Conservation (phyloP, 2,888 invertebrate genomes). For the Epistrophe grossulariae region DNA sequence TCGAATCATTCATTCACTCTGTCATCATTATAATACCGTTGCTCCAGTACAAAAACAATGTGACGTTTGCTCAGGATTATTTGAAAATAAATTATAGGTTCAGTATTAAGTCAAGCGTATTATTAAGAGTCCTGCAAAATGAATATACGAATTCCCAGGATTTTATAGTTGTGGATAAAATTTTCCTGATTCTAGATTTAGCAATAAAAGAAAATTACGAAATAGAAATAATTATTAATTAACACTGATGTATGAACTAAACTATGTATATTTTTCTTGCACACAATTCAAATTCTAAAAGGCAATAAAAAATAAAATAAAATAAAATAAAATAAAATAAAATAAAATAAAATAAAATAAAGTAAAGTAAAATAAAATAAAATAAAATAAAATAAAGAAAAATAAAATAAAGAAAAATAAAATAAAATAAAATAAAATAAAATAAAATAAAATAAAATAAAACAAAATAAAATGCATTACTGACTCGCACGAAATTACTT, state of each 20-base stretch:
- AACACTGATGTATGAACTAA: background rate
- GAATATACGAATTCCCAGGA: background rate
- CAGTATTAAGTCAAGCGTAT: slow-evolving; percentile 7
- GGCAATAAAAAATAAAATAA: no score
- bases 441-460: no score
- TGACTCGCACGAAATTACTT: no score
- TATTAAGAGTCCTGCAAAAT: slow-evolving; percentile 11
- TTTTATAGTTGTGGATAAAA: background rate
- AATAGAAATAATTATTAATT: background rate
- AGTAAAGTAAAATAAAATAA: no score
- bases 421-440: no score
- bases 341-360: no score
- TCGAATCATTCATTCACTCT: slow-evolving; percentile 12
- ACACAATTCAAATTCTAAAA: no score
- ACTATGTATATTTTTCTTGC: no score
- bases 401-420: no score
- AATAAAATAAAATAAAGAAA: no score
- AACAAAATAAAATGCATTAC: no score
- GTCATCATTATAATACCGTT: slow-evolving; percentile 14
- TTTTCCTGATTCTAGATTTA: background rate
- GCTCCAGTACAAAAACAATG: background rate
- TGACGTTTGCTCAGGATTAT: slow-evolving; percentile 4
- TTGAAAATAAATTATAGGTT: slow-evolving; percentile 16
- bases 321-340: no score
- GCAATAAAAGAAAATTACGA: background rate